A percentile compares a stretch with the other conserved stretches of the same genome.
Conservation (phyloP, 2,888 invertebrate genomes). For the Lysandra coridon region DNA sequence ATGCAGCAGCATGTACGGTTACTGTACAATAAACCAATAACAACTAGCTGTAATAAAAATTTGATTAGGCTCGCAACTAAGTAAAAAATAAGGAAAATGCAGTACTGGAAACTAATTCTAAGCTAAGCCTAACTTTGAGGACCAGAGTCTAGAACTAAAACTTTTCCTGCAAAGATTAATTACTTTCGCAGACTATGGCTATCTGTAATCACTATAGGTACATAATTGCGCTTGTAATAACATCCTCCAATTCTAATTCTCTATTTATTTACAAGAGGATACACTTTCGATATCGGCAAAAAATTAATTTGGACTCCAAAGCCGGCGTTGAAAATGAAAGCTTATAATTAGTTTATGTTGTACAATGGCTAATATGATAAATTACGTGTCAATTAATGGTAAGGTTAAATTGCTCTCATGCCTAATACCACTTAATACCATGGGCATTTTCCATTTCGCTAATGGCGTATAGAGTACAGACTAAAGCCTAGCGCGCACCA, state of each 20-base stretch:
- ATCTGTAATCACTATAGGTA: slow-evolving; percentile 1
- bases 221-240: slow-evolving; percentile 9
- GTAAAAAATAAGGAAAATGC: too few relatives aligned
- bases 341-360: slow-evolving; percentile 4
- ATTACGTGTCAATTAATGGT: slow-evolving; percentile 28
- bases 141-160: neutral
- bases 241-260: slow-evolving; percentile 12
- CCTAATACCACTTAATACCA: neutral
- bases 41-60: too few relatives aligned
- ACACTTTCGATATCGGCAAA: slow-evolving; percentile 24
- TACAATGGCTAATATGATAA: slow-evolving; percentile 27
- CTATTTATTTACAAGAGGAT: slow-evolving; percentile 14
- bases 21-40: too few relatives aligned
- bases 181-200: slow-evolving; percentile 25
- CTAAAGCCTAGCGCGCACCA: too few relatives aligned
- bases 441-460: neutral
- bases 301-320: slow-evolving; percentile 25
- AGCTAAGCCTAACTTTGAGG: neutral
- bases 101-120: neutral
- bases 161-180: neutral
- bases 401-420: slow-evolving; percentile 21
- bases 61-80: too few relatives aligned
- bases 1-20: too few relatives aligned
- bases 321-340: slow-evolving; percentile 21
- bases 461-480: neutral